Evolutionary conservation across 1,140 invertebrate species (phyloP).

Genomic region (Orchestia grillus): DNA sequence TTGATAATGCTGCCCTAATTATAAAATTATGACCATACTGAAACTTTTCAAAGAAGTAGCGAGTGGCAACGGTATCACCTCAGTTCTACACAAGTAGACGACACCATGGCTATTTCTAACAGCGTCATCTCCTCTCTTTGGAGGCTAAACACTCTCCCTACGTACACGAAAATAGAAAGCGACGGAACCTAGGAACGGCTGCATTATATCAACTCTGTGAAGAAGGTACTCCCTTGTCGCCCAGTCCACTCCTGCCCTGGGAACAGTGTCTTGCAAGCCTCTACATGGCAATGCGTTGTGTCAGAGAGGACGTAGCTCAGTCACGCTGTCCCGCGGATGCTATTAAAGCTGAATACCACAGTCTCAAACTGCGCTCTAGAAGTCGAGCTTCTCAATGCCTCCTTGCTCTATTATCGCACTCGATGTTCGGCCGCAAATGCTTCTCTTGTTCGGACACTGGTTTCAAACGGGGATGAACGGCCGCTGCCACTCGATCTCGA

Average conservation of each 20-base stretch:
- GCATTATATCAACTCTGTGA: neutral
- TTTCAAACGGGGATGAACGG: neutral
- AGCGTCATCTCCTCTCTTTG: neutral
- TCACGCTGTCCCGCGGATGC: neutral
- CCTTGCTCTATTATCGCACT: neutral
- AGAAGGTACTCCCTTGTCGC: neutral
- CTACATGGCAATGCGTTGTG: neutral
- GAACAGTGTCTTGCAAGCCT: neutral
- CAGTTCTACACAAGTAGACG: neutral
- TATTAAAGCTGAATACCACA: slow-evolving; percentile 9
- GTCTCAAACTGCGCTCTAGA: neutral
- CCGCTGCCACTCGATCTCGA: neutral
- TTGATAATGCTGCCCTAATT: too few species aligned
- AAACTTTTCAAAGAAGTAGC: neutral
- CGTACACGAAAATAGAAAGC: neutral
- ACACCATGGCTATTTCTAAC: neutral
- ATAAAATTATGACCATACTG: neutral
- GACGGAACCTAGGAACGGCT: neutral
- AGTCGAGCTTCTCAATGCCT: neutral
- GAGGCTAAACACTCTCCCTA: neutral
- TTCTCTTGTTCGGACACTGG: neutral
- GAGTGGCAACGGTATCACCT: neutral
- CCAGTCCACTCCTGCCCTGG: neutral
- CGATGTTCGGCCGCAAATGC: neutral
- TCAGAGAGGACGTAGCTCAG: neutral